Base-by-base conservation (phyloP, 2,797 vertebrate species). In the Otolemur crassicaudatus region DNA sequence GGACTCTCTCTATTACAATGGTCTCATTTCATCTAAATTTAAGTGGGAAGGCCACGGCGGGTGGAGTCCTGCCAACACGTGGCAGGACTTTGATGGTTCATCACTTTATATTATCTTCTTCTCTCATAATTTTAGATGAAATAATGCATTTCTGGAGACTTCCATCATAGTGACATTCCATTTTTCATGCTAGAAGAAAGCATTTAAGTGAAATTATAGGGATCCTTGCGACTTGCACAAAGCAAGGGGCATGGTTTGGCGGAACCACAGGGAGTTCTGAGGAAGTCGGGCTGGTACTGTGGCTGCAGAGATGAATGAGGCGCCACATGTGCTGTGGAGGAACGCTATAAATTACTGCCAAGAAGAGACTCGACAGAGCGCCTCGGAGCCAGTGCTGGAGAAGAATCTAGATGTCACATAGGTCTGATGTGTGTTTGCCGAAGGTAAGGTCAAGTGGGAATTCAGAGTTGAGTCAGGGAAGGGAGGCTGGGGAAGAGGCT, bases 71-170 rank as follows among this genome's bases (percentile, higher is more conserved):
- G 34, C 25, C 53, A 67, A 27, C 72, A 22, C 13, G 65, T 14
- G 19, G 34, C 20, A 25, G 6, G 14, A 75, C 56, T 12, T 0
- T 8, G 40, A 43, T 2, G 23, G 23, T 11, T 65, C 34, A 56
- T 49, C 46, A 17, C 5, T 89, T 82, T 75, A 70, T 5, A 65
- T 13, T 56, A 43, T 89, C 31, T 31, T 4, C 53, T 13, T 56
- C 34, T 91, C 27, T 31, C 16, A 53, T 2, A 60, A 40, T 61
- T 80, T 86, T 27, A 34, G 84, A 43, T 29, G 75, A 73, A 75
- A 63, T 25, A n/a, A 88, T 1, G 20, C 58, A 76, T 27, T 92
- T 87, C 63, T 95, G 82, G 91, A 95, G 56, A 75, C 37, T 27
- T 72, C 69, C 17, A 53, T 40, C 73, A 70, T 0, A 22, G 60